Conservation (phyloP, 2,888 invertebrate genomes). For the Stramonita haemastoma region DNA sequence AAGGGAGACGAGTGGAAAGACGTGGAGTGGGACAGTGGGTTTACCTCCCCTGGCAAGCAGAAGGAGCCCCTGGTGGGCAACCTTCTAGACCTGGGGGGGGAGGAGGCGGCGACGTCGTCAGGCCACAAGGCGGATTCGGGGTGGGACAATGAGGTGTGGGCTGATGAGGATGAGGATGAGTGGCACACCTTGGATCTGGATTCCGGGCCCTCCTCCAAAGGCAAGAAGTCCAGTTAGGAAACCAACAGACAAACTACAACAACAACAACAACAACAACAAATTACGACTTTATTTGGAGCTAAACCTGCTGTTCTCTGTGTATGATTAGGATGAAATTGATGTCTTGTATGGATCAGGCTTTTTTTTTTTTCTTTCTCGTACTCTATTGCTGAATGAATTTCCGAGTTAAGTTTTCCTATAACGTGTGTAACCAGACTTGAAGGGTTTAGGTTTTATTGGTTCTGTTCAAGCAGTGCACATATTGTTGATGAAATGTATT, state of each 20-base stretch:
- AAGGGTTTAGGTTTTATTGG: no score
- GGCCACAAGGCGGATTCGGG: conserved; percentile 39
- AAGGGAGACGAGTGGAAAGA: conserved; percentile 61
- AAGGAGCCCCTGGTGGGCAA: conserved; percentile 71
- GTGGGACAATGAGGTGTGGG: conserved; percentile 75
- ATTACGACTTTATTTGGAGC: not conserved
- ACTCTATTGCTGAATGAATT: no score
- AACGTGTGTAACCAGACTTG: no score
- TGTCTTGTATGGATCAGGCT: not conserved
- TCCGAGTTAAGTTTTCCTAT: no score
- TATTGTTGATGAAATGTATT: no score
- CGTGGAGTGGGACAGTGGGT: conserved; percentile 63
- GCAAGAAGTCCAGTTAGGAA: conserved; percentile 51
- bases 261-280: no score
- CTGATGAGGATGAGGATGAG: conserved; percentile 68
- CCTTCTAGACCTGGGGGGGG: conserved; percentile 69
- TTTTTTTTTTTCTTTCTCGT: no score
- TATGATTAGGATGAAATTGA: not conserved
- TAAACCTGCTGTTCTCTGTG: not conserved
- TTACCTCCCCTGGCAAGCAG: conserved; percentile 57
- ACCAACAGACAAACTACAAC: no score
- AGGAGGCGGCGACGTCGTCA: conserved; percentile 40
- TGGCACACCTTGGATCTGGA: conserved; percentile 72
- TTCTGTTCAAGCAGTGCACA: no score
- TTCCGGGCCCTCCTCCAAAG: conserved; percentile 51